A percentile compares a stretch with the other conserved stretches of the same genome.
These are phyloP conservation scores for Phrynosoma platyrhinos DNA, from an alignment of 2,113 vertebrate species.

Conservation along the genomic window DNA sequence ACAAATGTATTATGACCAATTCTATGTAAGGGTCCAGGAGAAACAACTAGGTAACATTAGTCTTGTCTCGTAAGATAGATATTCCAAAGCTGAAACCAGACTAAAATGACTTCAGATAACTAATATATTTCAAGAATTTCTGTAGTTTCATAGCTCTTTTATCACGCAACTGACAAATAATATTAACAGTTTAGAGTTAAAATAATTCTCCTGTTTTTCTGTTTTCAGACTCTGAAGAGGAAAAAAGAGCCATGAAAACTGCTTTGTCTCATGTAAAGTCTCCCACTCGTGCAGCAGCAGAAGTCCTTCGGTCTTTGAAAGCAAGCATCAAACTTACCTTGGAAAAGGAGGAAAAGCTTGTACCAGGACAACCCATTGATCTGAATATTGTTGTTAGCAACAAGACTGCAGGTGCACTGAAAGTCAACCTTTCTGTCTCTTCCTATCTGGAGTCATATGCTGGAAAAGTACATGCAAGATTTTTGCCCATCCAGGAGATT, in stretches of 20 bases:
- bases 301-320: neutral
- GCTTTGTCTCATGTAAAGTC: slow-evolving; percentile 51
- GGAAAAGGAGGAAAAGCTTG: slow-evolving; percentile 34
- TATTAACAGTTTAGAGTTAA: no score
- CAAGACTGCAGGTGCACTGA: slow-evolving; percentile 44
- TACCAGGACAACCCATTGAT: slow-evolving; percentile 67
- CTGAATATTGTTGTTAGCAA: slow-evolving; percentile 56
- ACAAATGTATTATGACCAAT: no score
- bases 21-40: no score
- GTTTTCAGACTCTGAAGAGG: slow-evolving; percentile 67
- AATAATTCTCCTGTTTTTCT: neutral
- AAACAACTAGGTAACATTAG: no score
- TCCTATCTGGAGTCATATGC: slow-evolving; percentile 74
- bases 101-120: neutral
- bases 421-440: slow-evolving; percentile 45
- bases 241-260: slow-evolving; percentile 64
- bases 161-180: neutral
- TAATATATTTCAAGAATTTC: neutral
- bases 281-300: neutral
- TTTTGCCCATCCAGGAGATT: slow-evolving; percentile 57
- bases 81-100: neutral
- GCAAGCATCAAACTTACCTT: slow-evolving; percentile 49
- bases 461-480: slow-evolving; percentile 55
- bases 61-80: no score
- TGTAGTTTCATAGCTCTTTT: neutral